phyloP scores from a whole-genome alignment of 2,113 vertebrate species.

The Junco hyemalis region DNA sequence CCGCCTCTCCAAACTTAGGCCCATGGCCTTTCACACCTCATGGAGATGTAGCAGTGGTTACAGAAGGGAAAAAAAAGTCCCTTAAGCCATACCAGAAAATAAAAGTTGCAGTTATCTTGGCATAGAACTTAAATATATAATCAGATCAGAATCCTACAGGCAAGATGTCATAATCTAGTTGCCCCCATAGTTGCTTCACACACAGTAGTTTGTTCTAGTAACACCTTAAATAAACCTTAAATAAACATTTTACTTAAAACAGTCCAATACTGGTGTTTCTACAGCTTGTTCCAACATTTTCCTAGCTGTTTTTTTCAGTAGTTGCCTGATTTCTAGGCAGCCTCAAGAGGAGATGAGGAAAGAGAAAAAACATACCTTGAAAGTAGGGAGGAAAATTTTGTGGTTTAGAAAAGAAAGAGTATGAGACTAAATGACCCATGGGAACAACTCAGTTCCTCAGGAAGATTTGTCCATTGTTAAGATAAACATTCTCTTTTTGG shows the following conservation, averaged over 20 bases:
- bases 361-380: background rate
- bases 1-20: background rate
- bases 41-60: background rate
- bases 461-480: background rate
- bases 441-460: background rate
- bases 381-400: background rate
- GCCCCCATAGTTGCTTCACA: background rate
- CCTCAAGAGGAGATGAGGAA: background rate
- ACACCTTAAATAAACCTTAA: background rate
- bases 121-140: background rate
- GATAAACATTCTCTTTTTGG: background rate
- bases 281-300: background rate
- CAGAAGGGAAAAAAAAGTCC: background rate
- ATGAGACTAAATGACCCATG: background rate
- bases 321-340: background rate
- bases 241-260: background rate
- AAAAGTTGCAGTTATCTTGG: background rate
- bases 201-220: background rate
- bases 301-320: background rate
- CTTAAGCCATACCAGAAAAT: background rate
- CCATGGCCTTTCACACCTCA: background rate
- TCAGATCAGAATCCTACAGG: background rate
- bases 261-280: background rate
- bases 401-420: background rate
- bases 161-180: background rate